These are phyloP conservation scores for Oncorhynchus mykiss DNA, from an alignment of 2,113 vertebrate genomes.

Conservation along the genomic window DNA sequence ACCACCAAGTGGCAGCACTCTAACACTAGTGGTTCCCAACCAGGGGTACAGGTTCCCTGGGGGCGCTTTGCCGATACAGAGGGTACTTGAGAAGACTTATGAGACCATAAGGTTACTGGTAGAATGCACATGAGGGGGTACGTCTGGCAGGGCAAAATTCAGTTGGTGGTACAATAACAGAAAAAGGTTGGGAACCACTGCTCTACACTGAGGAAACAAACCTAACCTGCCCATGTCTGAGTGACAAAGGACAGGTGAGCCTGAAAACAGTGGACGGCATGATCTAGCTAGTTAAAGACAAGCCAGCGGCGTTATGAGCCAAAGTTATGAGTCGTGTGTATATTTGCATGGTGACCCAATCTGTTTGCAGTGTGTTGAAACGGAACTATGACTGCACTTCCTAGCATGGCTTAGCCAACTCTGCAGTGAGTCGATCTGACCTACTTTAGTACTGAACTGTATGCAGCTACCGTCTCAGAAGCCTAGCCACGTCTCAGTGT, in stretches of 20 bases:
- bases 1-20: background rate
- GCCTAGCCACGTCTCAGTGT: background rate
- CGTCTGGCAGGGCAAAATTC: no score
- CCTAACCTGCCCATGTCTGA: background rate
- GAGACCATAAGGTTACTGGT: no score
- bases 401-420: background rate
- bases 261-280: background rate
- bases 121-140: no score
- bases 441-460: background rate
- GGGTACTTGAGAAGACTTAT: no score
- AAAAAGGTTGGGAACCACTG: background rate
- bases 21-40: background rate
- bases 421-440: background rate
- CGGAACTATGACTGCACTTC: background rate
- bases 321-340: background rate
- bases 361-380: background rate
- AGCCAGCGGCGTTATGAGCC: background rate
- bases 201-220: no score
- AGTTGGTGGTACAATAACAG: no score
- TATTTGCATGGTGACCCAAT: background rate
- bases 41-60: no score
- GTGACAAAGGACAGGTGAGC: slow-evolving; percentile 9
- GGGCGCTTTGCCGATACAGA: no score
- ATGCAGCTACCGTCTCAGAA: background rate
- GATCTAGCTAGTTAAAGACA: background rate